Base-by-base conservation (phyloP, 2,797 vertebrate species). In the Thamnophis elegans region DNA sequence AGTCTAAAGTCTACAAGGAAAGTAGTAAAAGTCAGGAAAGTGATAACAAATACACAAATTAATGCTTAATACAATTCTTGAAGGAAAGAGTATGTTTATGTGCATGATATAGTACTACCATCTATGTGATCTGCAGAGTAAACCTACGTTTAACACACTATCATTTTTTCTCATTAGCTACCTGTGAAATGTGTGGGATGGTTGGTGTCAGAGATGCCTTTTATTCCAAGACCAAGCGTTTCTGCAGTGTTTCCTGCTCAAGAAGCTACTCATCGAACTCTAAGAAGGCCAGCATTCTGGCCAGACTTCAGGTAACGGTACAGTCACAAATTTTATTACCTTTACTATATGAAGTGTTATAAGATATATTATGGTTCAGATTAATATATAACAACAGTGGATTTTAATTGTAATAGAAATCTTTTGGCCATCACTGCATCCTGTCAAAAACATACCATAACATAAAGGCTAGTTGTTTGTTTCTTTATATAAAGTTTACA, bases 161-260 rank as follows among this genome's bases (percentile, higher is more conserved):
- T 73, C 95, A 5, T 51, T 91, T 96, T 95, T 55, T 92, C 47
- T 96, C 4, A 18, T 96, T 96, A 99, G 99, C 99, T 89, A 99
- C 99, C 16, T 99, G 99, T 88, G 99, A 99, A 97, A 99, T 99
- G 99, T 99, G 99, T 96, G 99, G 99, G n/a, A 99, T 99, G 99
- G 99, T 99, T 93, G 99, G 99, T 85, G 99, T 99, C 92, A 98
- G 99, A 95, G 99, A 99, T 51, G 99, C 99, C 89, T 99, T 99
- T 97, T 99, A 99, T 96, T 99, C 99, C 93, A 99, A 99, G 98
- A 99, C 99, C 42, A 99, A 99, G 97, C 98, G 99, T 94, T 99
- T 99, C 98, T 99, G 99, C 97, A 99, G 99, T 22, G 99, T 99
- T 62, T 99, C 99, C 0, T 99, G 99, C 97, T 99, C 99, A 90